Percentiles rank a stretch among this genome's conserved stretches.
Evolutionary conservation across 2,113 vertebrate genomes (phyloP).

Genomic region (Oryzias javanicus): DNA sequence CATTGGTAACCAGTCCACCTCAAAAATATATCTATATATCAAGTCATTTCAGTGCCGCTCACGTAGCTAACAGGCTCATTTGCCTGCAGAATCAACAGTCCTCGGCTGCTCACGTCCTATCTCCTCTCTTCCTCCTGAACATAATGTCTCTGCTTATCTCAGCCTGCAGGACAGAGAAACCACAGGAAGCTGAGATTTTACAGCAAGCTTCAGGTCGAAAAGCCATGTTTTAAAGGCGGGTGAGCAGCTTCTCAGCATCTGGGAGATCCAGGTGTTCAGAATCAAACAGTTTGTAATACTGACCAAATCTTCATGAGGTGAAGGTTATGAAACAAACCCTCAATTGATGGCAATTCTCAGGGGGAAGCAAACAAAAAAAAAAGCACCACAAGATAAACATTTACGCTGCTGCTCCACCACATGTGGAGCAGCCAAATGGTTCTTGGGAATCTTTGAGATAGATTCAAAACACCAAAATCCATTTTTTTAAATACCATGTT

Average conservation of each 20-base stretch:
- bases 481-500: too few relatives aligned
- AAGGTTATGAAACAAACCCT: too few relatives aligned
- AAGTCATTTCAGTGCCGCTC: conserved; percentile 19
- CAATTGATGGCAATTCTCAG: too few relatives aligned
- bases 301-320: too few relatives aligned
- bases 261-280: neutral
- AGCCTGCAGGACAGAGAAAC: conserved; percentile 21
- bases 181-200: conserved; percentile 30
- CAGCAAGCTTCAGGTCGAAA: conserved; percentile 27
- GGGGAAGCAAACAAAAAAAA: too few relatives aligned
- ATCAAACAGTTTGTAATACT: too few relatives aligned
- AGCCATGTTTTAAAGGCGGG: conserved; percentile 21
- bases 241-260: conserved; percentile 17
- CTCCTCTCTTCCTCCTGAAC: conserved; percentile 48
- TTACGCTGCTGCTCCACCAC: too few relatives aligned
- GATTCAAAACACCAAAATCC: too few relatives aligned
- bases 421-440: too few relatives aligned
- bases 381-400: too few relatives aligned
- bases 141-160: conserved; percentile 62
- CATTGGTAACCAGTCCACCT: neutral
- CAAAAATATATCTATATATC: neutral
- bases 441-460: too few relatives aligned
- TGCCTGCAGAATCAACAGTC: conserved; percentile 17
- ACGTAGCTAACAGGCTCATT: conserved; percentile 13
- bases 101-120: conserved; percentile 32